These are phyloP conservation scores for Drosophila stalkeri DNA, from an alignment of 2,888 invertebrate species.

Conservation along the genomic window DNA sequence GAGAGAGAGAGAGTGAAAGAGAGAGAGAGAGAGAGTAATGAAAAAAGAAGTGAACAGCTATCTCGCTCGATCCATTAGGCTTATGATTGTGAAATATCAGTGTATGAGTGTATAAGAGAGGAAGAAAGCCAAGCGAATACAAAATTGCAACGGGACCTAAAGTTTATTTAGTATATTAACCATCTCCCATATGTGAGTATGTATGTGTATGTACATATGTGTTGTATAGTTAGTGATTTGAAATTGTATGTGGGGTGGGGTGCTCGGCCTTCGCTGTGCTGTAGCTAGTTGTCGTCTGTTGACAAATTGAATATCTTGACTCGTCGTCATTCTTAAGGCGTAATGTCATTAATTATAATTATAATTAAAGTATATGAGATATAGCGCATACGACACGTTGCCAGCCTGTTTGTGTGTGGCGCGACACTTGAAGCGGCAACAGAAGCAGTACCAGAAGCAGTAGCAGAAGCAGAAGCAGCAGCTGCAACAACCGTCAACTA, in stretches of 20 bases:
- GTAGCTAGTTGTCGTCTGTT: constrained; percentile 23
- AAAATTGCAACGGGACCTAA: neutral
- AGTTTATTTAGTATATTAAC: neutral
- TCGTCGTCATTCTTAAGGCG: constrained; percentile 46
- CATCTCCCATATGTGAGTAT: neutral
- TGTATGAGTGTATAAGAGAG: neutral
- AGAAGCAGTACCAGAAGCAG: neutral
- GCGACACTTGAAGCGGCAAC: constrained; percentile 2
- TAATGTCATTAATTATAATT: constrained; percentile 72
- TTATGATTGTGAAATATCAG: neutral
- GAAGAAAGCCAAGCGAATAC: neutral
- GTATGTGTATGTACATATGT: neutral
- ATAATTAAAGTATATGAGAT: constrained; percentile 27
- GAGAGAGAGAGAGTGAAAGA: too few species aligned
- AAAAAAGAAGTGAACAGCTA: neutral
- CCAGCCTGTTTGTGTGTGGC: constrained; percentile 22
- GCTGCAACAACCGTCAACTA: constrained; percentile 36
- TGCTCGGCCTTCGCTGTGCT: constrained; percentile 2
- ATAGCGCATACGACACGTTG: constrained; percentile 59
- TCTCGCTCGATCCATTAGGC: neutral
- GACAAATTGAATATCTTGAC: constrained; percentile 67
- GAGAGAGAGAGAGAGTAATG: too few species aligned
- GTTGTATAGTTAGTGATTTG: constrained; percentile 40
- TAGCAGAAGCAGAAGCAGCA: constrained; percentile 6
- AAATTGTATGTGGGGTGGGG: neutral